Conservation (phyloP, 2,888 invertebrate species). For the Plagodis pulveraria region DNA sequence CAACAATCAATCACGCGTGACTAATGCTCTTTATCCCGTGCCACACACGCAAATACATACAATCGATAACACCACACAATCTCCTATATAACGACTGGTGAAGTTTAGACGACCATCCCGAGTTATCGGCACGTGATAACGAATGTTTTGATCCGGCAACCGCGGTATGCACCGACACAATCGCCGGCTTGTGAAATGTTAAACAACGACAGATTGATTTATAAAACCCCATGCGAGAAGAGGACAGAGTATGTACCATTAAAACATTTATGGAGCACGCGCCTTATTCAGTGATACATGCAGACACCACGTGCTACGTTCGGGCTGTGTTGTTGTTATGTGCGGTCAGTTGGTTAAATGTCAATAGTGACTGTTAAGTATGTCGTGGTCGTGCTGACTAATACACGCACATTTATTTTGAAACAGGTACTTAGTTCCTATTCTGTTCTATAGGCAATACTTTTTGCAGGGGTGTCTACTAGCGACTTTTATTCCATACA, state of each 20-base stretch:
- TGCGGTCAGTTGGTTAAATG: background rate
- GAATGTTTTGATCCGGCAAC: slow-evolving; percentile 42
- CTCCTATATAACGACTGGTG: slow-evolving; percentile 1
- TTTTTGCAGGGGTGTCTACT: too few relatives aligned
- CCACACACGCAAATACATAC: slow-evolving; percentile 17
- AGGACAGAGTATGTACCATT: slow-evolving; percentile 45
- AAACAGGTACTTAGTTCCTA: too few relatives aligned
- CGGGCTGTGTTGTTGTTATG: slow-evolving; percentile 19
- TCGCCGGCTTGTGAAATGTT: slow-evolving; percentile 37
- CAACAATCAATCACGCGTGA: slow-evolving; percentile 20
- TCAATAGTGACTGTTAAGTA: background rate
- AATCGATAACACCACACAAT: slow-evolving; percentile 19
- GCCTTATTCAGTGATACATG: slow-evolving; percentile 46
- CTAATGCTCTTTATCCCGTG: slow-evolving; percentile 24
- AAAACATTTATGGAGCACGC: slow-evolving; percentile 58
- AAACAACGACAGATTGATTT: slow-evolving; percentile 32
- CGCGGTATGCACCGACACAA: slow-evolving; percentile 15
- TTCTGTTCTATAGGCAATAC: too few relatives aligned
- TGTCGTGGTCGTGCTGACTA: too few relatives aligned
- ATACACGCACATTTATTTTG: too few relatives aligned
- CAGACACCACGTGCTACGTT: slow-evolving; percentile 53
- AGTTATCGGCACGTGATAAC: slow-evolving; percentile 32
- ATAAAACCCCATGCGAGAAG: slow-evolving; percentile 41
- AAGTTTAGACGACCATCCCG: slow-evolving; percentile 27
- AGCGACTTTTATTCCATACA: too few relatives aligned